Conservation (phyloP, 2,113 vertebrate genomes). For the Ictalurus punctatus region DNA sequence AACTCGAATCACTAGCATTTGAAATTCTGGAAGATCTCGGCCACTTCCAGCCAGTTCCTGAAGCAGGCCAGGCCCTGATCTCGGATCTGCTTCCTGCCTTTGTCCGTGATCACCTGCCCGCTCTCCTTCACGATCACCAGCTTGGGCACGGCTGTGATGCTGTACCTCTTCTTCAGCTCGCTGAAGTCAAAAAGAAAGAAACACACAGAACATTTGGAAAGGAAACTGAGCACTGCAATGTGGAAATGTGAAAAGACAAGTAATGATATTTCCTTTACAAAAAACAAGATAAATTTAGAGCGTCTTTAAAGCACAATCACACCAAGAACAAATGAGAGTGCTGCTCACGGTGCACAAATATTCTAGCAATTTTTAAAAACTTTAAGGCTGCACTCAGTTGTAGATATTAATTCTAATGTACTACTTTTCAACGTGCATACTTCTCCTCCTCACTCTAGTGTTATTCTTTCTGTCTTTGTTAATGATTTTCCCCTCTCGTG, state of each 20-base stretch:
- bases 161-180: slow-evolving; percentile 88
- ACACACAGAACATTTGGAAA: neutral
- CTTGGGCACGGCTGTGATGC: slow-evolving; percentile 86
- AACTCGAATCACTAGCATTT: slow-evolving; percentile 61
- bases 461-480: neutral
- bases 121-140: slow-evolving; percentile 95
- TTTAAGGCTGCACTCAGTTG: too few species aligned
- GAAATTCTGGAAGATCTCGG: slow-evolving; percentile 94
- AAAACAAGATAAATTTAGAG: too few species aligned
- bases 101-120: slow-evolving; percentile 92
- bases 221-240: neutral
- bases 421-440: neutral
- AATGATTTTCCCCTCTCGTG: neutral
- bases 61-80: slow-evolving; percentile 87
- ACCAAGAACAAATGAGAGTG: neutral
- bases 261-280: too few species aligned
- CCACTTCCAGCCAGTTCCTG: slow-evolving; percentile 84
- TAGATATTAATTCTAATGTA: neutral
- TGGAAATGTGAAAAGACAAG: too few species aligned
- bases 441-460: neutral
- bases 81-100: slow-evolving; percentile 91
- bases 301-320: neutral
- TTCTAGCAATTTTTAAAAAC: neutral
- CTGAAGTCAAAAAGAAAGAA: slow-evolving; percentile 66
- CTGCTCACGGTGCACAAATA: neutral